Evolutionary conservation across 2,113 vertebrate genomes (phyloP).

Genomic region (Rousettus leschenaultii): DNA sequence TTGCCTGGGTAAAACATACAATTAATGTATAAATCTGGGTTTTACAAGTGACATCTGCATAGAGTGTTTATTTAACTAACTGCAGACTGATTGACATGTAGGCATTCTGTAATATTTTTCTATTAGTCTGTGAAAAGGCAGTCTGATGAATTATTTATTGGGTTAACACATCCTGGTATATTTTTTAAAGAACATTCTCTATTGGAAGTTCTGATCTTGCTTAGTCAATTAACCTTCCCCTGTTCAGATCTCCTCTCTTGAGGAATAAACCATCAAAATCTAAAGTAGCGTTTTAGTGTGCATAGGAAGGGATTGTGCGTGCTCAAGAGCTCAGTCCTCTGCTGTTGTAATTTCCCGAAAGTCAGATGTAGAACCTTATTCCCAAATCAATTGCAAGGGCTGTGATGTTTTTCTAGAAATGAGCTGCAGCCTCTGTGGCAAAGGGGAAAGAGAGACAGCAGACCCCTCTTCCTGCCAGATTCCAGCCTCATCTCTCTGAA

Average conservation of each 20-base stretch:
- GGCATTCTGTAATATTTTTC: slow-evolving; percentile 50
- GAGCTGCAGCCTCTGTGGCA: not conserved
- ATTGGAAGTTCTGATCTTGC: slow-evolving; percentile 21
- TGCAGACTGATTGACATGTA: slow-evolving; percentile 1
- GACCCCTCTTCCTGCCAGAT: not conserved
- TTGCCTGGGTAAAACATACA: slow-evolving; percentile 2
- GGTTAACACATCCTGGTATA: not conserved
- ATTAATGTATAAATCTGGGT: not conserved
- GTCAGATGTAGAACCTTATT: slow-evolving; percentile 43
- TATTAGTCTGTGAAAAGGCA: slow-evolving; percentile 55
- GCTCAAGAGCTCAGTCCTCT: not conserved
- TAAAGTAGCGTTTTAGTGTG: not conserved
- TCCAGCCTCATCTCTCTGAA: not conserved
- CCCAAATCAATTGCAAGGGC: slow-evolving; percentile 32
- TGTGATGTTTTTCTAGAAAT: not conserved
- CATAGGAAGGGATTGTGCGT: slow-evolving; percentile 21
- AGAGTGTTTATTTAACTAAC: slow-evolving; percentile 30
- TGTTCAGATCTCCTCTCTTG: slow-evolving; percentile 31
- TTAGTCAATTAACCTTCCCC: slow-evolving; percentile 72
- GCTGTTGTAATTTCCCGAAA: slow-evolving; percentile 8
- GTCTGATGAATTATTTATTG: slow-evolving; percentile 49
- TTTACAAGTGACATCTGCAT: not conserved
- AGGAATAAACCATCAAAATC: slow-evolving; percentile 50
- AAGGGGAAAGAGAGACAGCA: not conserved
- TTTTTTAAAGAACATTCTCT: slow-evolving; percentile 4